Base-by-base conservation (phyloP, 2,797 vertebrate species). In the Tiaroga cobitis region DNA sequence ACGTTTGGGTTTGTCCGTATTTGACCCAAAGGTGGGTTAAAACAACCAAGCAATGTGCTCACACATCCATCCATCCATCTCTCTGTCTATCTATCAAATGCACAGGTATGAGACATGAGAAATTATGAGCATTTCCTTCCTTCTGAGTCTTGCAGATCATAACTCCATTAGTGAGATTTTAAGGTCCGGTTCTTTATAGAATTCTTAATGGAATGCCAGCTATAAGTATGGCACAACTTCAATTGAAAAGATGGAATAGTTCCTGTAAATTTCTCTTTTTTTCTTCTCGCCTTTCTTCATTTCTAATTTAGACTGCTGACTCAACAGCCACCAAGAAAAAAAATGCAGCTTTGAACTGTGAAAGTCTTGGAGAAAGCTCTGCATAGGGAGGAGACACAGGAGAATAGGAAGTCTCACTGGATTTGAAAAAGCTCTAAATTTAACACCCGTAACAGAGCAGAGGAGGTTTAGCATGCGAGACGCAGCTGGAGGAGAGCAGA, bases 251-350 rank as follows among this genome's bases (percentile, higher is more conserved):
- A 70, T 61, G 10, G 4, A 37, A 74, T 8, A 34, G 68, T 72
- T 49, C 74, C 67, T 29, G 65, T 87, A 84, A 41, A 67, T 68
- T 19, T 85, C 56, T 37, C 6, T 73, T 2, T 26, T 43, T 10
- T 51, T 88, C 76, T 83, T 83, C 69, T 80, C 6, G 70, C 80
- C 80, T 78, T 81, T 61, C 41, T 88, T 89, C 87, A 87, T 82
- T 91, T 92, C 85, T 18, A 89, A 80, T 88, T 91, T 86, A 88
- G 81, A 82, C 76, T 89, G 93, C 94, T 94, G 94, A 95, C 91
- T 93, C 91, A 77, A 82, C 92, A 89, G 76, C 79, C 89, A 92
- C 82, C 56, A 43, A 79, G 70, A 69, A 21, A 3, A 83, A 76
- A 61, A 84, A 10, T 15, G 69, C 11, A 2, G 91, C 92, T 94